Base-by-base conservation (phyloP, 2,888 invertebrate species). In the Cataglyphis rosenhaueri region DNA sequence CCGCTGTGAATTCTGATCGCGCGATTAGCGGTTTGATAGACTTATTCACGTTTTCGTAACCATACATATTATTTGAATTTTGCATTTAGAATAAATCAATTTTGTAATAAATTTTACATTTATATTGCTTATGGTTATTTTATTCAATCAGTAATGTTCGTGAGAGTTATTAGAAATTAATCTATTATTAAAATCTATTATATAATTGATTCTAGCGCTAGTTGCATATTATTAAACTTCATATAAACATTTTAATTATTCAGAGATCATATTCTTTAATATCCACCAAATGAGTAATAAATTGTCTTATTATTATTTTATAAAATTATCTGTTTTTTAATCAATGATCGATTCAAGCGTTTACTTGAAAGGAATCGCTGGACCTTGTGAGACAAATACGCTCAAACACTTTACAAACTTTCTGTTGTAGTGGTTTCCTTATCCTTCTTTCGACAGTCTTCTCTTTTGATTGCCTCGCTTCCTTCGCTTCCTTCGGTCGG, bases 331-430 rank as follows among this genome's bases (percentile, higher is more conserved):
- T 62, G 29, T 18, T 75, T 75, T 71, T 75, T 55, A 65, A 70
- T 81, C 32, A 48, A 32, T 25, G 32, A 73, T 62, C 41, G 48
- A 57, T 76, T 76, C 64, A 66, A 41, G 25, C 32, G 71, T 66
- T 52, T 48, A 61, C 65, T 70, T 38, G 66, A 35, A 25, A 41
- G 41, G 78, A 65, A 83, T 70, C 66, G 41, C 6, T 41, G 57
- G 48, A 48, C 38, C 41, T 25, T 32, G 79, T 25, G 79, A 82
- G 41, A 83, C 82, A 52, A 64, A 64, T 68, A 78, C 61, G 41
- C 75, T 57, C 65, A 68, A 84, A 82, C 82, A 76, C 73, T 79
- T 86, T 70, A 44, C 71, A 65, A 87, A 87, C 70, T 87, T 87
- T 78, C 79, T 55, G 44, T 66, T 44, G n/a, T 29, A 0, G 32